phyloP scores from a whole-genome alignment of 2,113 vertebrate genomes.

The Riparia riparia region DNA sequence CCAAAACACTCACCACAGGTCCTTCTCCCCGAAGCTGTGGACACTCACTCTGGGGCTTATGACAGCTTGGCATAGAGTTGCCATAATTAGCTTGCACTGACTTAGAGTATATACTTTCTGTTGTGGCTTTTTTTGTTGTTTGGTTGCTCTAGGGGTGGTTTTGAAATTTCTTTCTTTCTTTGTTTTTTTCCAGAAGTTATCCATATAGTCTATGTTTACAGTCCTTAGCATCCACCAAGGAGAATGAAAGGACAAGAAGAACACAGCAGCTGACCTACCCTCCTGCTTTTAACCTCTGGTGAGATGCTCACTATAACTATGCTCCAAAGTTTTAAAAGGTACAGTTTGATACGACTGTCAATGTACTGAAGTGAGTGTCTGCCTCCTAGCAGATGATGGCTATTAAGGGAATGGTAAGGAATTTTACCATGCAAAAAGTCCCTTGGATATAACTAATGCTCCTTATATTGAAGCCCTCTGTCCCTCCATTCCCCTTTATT shows the following conservation, averaged over 20 bases:
- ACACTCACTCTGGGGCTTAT: neutral
- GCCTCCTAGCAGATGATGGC: neutral
- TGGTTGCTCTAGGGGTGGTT: neutral
- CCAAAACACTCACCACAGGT: neutral
- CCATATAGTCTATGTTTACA: neutral
- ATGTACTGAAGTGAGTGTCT: neutral
- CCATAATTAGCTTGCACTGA: neutral
- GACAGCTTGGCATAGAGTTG: neutral
- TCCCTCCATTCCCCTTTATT: neutral
- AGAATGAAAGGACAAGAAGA: neutral
- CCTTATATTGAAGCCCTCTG: neutral
- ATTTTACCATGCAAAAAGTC: neutral
- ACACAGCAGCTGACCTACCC: neutral
- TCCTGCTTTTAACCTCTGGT: neutral
- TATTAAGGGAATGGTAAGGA: neutral
- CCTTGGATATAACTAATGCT: neutral
- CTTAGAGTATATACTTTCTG: neutral
- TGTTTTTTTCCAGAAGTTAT: neutral
- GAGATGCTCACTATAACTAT: accelerated
- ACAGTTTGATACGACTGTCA: neutral
- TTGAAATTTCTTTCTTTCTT: neutral
- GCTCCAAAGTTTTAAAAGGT: neutral
- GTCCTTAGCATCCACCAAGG: neutral
- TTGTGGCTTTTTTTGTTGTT: neutral
- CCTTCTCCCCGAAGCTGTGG: accelerated